Conservation (phyloP, 1,140 invertebrate species). For the Brachionus manjavacas region DNA sequence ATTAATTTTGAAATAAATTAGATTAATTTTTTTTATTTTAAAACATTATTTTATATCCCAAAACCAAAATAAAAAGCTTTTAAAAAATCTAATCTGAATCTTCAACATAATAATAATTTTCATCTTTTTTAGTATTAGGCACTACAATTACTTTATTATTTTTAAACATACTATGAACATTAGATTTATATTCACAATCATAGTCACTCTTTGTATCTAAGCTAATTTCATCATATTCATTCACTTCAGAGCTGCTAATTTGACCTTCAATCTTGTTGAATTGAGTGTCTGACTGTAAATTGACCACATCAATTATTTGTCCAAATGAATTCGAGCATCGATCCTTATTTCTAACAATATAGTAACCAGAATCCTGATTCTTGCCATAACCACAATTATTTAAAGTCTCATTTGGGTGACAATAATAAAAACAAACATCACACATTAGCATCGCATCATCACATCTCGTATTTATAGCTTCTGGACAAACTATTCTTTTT, state of each 20-base stretch:
- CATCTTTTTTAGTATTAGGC: neutral
- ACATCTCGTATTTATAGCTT: neutral
- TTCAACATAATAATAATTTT: constrained; percentile 1
- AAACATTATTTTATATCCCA: neutral
- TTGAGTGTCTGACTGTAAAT: neutral
- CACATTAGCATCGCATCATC: neutral
- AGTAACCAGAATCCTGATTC: neutral
- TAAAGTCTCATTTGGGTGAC: neutral
- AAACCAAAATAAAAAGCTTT: neutral
- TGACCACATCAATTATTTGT: neutral
- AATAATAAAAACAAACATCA: neutral
- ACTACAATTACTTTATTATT: constrained; percentile 16
- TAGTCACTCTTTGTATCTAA: neutral
- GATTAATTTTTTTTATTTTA: neutral
- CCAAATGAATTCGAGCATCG: neutral
- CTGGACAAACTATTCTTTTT: neutral
- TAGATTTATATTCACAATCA: neutral
- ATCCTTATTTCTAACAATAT: constrained; percentile 6
- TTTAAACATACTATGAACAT: neutral
- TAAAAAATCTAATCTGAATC: constrained; percentile 2
- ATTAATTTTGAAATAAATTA: no score
- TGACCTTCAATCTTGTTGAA: neutral
- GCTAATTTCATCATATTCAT: neutral
- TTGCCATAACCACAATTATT: neutral
- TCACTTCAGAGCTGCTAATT: neutral